phyloP scores from a whole-genome alignment of 37 sponge, comb jelly and placozoan genomes.

The Cliona cf. orientalis region DNA sequence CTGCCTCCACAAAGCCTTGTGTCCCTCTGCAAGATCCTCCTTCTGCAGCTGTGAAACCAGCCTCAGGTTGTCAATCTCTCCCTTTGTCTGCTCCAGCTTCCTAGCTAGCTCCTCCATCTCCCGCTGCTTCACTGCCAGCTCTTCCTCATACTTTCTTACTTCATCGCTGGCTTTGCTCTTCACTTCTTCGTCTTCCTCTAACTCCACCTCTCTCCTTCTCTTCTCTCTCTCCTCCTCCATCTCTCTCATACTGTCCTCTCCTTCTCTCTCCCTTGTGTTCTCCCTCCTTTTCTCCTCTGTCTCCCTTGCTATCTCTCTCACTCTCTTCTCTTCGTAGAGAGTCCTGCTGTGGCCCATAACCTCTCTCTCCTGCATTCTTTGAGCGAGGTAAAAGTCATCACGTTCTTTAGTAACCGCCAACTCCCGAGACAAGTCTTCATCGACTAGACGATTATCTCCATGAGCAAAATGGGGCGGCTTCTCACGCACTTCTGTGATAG shows the following conservation, averaged over 20 bases:
- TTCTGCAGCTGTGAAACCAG: not conserved
- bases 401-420: too few species aligned
- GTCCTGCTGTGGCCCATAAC: too few species aligned
- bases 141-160: not conserved
- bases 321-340: not conserved
- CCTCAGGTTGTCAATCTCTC: not conserved
- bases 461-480: too few species aligned
- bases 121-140: not conserved
- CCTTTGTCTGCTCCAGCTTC: not conserved
- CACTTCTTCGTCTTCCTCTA: not conserved
- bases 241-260: not conserved
- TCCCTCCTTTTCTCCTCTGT: slow-evolving; percentile 1
- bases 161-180: not conserved
- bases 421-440: too few species aligned
- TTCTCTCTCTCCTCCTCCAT: not conserved
- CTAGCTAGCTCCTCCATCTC: not conserved
- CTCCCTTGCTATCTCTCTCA: not conserved
- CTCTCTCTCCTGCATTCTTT: too few species aligned
- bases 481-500: too few species aligned
- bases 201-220: not conserved
- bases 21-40: slow-evolving; percentile 1
- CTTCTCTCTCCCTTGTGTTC: not conserved
- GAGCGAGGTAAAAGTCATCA: too few species aligned
- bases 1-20: not conserved
- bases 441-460: too few species aligned